These are phyloP conservation scores for Mamestra configurata DNA, from an alignment of 1,140 invertebrate genomes.

Conservation along the genomic window DNA sequence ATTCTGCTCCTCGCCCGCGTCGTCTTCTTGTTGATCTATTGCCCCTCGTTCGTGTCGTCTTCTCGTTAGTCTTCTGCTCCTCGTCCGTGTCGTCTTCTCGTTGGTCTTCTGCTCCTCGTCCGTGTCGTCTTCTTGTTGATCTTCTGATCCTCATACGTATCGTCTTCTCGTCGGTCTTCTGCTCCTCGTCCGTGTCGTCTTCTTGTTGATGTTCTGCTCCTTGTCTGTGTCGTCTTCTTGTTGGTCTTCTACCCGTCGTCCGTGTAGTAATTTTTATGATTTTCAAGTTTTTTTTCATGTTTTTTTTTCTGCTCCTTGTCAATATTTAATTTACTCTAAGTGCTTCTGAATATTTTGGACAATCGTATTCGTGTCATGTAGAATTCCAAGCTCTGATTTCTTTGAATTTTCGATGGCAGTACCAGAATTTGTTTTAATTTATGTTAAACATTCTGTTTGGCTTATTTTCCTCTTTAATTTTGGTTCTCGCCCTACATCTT, in stretches of 20 bases:
- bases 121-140: background rate
- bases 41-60: constrained; percentile 3
- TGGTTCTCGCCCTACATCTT: no score
- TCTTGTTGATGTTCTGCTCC: background rate
- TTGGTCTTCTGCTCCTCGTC: background rate
- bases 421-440: no score
- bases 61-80: background rate
- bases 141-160: background rate
- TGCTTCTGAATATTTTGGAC: no score
- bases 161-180: background rate
- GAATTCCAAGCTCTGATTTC: no score
- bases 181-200: constrained; percentile 9
- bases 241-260: constrained; percentile 2
- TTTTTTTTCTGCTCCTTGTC: constrained; percentile 29
- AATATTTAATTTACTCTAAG: no score
- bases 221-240: constrained; percentile 12
- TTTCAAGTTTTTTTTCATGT: background rate
- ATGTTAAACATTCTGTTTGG: no score
- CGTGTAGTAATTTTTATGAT: background rate
- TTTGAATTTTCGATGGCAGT: no score
- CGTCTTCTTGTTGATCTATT: background rate
- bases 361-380: no score
- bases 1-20: background rate
- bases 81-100: constrained; percentile 8
- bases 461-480: no score